These are phyloP conservation scores for Eidolon helvum DNA, from an alignment of 2,113 vertebrate genomes.

Conservation along the genomic window DNA sequence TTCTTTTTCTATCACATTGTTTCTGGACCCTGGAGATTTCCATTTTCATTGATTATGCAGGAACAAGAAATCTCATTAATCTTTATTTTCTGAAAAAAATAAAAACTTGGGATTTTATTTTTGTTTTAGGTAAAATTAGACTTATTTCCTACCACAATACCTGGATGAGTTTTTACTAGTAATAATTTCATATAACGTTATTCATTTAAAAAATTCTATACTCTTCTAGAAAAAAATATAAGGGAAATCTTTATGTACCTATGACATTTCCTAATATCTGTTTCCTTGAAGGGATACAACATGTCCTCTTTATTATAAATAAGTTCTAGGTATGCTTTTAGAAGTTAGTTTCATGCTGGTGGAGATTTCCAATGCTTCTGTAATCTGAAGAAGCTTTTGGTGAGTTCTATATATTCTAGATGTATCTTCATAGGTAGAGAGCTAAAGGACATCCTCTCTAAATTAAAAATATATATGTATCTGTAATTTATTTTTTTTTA, in stretches of 20 bases:
- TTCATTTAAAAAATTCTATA: not conserved
- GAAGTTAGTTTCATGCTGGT: not conserved
- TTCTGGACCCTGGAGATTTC: not conserved
- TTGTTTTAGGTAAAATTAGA: not conserved
- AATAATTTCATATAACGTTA: not conserved
- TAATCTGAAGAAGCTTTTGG: not conserved
- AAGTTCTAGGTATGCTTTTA: not conserved
- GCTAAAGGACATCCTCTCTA: not conserved
- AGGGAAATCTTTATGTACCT: not conserved
- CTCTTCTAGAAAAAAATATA: not conserved
- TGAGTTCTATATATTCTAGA: not conserved
- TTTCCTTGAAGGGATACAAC: not conserved
- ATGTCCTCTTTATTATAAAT: not conserved
- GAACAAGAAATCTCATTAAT: not conserved
- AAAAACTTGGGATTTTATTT: not conserved
- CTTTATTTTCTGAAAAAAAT: not conserved
- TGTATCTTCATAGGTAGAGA: not conserved
- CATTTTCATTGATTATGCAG: not conserved
- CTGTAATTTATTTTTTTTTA: not conserved
- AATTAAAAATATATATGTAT: not conserved
- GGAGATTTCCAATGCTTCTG: not conserved
- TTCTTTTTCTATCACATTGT: not conserved
- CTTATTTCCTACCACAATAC: not conserved
- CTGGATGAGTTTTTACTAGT: not conserved
- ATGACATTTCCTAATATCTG: not conserved